Base-by-base conservation (phyloP, 2,113 vertebrate genomes). In the Conger conger region DNA sequence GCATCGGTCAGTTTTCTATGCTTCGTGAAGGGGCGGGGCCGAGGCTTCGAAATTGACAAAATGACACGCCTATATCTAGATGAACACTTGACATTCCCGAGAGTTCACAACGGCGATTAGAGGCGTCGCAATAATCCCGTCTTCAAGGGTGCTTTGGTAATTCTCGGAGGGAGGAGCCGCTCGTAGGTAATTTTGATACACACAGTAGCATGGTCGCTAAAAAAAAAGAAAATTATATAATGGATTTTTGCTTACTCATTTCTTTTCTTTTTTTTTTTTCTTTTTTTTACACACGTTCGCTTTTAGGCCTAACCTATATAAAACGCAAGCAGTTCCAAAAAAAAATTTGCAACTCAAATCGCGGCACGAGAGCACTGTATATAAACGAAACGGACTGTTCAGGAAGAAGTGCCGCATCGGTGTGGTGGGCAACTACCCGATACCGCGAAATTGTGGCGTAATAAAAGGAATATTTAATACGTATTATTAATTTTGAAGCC, bases 21-120 rank as follows among this genome's bases (percentile, higher is more conserved):
- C 91, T 92, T 90, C 92, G 88, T 86, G 91, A 88, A 88, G 82
- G 89, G 91, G 93, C 86, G 87, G 94, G 93, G 94, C 93, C 91
- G 90, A 89, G 92, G 91, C 27, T 79, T 84, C 76, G 57, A 35
- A 27, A 83, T 73, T 73, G 86, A 45, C 78, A 68, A 33, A n/a
- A 50, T 15, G 36, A 78, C 20, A 79, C 73, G 81, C 81, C 60
- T 73, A 80, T 81, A 40, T 42, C 60, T 17, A 38, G 38, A 80
- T 76, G 84, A 76, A 82, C 33, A 63, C 60, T 35, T 73, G 35
- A 76, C 80, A 76, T 76, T 86, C 79, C 76, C 76, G 33, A 84
- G 45, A 79, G 45, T 54, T 38, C 83, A 79, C 78, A 84, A 84
- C 76, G 60, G 40, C 18, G 76, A 54, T 78, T 54, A 38, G n/a